A percentile compares a stretch with the other conserved stretches of the same genome.
phyloP scores from a whole-genome alignment of 2,888 invertebrate species.

The Theretra japonica region DNA sequence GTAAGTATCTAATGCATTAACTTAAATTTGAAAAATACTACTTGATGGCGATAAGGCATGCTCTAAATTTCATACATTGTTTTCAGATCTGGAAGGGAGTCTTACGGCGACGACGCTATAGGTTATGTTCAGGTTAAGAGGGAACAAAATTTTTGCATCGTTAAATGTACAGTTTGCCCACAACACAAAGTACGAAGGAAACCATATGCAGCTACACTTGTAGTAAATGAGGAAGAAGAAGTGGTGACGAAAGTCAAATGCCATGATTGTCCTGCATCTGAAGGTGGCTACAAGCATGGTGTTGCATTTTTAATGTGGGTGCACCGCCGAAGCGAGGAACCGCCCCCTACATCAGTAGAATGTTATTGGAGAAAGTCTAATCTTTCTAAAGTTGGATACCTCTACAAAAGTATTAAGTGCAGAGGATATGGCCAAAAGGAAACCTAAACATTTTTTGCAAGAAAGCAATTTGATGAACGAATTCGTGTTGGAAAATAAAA shows the following conservation, averaged over 20 bases:
- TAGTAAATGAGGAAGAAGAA: conserved; percentile 6
- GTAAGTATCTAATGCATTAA: too few relatives aligned
- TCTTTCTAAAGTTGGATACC: conserved; percentile 20
- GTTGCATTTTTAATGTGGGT: conserved; percentile 27
- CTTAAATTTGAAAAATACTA: too few relatives aligned
- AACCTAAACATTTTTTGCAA: not conserved
- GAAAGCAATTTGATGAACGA: too few relatives aligned
- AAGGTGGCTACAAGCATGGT: conserved; percentile 21
- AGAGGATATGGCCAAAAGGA: not conserved
- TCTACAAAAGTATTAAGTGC: not conserved
- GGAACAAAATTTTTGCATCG: too few relatives aligned
- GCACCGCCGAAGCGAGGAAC: conserved; percentile 32
- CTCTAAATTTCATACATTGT: too few relatives aligned
- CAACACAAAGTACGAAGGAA: too few relatives aligned
- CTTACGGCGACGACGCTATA: too few relatives aligned
- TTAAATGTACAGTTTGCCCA: too few relatives aligned
- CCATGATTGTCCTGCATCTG: not conserved
- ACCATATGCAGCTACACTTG: not conserved
- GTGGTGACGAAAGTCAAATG: not conserved
- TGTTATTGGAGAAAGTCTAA: conserved; percentile 33
- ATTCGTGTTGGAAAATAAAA: not conserved
- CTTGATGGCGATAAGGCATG: too few relatives aligned
- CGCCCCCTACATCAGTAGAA: conserved; percentile 29
- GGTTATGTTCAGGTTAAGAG: too few relatives aligned
- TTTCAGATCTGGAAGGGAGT: too few relatives aligned